These are phyloP conservation scores for Chalcis sispes DNA, from an alignment of 2,888 invertebrate species.

Conservation along the genomic window DNA sequence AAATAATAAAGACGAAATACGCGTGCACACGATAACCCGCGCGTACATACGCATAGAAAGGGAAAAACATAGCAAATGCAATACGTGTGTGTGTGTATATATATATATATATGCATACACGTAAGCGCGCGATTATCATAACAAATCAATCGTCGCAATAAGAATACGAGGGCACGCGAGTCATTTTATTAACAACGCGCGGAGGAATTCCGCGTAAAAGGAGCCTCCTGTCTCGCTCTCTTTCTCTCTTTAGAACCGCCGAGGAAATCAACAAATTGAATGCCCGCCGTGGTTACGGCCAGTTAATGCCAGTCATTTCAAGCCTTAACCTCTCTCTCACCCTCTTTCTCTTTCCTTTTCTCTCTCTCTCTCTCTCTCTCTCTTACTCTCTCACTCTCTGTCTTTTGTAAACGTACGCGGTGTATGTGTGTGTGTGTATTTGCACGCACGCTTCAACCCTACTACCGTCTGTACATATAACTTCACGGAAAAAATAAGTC, in stretches of 20 bases:
- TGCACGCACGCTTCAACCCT: too few relatives aligned
- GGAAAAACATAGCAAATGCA: too few relatives aligned
- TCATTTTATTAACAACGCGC: constrained; percentile 46
- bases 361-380: not conserved
- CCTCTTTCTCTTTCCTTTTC: not conserved
- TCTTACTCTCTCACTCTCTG: not conserved
- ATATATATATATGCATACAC: too few relatives aligned
- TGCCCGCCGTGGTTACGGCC: constrained; percentile 53
- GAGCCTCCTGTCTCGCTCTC: constrained; percentile 1
- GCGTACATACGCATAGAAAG: too few relatives aligned
- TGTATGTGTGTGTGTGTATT: too few relatives aligned
- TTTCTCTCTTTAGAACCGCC: not conserved
- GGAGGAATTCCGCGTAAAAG: constrained; percentile 55
- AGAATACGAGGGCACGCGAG: constrained; percentile 7
- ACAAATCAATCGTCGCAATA: constrained; percentile 44
- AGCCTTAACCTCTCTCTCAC: constrained; percentile 3
- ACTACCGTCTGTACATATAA: too few relatives aligned
- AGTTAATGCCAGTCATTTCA: constrained; percentile 55
- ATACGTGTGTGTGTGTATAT: too few relatives aligned
- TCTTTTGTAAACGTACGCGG: too few relatives aligned
- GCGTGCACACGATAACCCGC: too few relatives aligned
- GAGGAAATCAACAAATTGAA: constrained; percentile 60
- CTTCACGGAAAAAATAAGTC: constrained; percentile 50
- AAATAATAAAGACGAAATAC: too few relatives aligned
- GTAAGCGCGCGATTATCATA: constrained; percentile 36